Conservation (phyloP, 2,113 vertebrate species). For the Saguinus imperator region DNA sequence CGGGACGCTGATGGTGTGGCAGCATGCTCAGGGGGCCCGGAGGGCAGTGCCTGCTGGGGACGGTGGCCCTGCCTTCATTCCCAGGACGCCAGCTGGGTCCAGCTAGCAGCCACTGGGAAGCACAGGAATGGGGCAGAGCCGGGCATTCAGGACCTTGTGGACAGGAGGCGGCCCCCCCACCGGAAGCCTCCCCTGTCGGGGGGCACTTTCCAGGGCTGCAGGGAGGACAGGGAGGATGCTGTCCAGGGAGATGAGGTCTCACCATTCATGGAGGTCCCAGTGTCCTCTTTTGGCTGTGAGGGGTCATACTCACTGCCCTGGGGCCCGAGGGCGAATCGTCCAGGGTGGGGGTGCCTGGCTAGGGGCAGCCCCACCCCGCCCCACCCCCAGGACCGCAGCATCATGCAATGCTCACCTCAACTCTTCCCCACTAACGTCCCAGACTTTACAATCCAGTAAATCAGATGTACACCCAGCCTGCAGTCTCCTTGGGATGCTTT, state of each 20-base stretch:
- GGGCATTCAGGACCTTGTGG: neutral
- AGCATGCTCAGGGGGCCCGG: neutral
- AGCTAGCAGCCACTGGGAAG: neutral
- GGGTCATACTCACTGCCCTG: neutral
- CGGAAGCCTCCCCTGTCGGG: neutral
- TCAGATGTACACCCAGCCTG: neutral
- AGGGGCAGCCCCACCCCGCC: neutral
- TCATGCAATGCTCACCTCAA: neutral
- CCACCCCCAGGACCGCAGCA: neutral
- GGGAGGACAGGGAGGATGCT: neutral
- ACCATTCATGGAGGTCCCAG: too few relatives aligned
- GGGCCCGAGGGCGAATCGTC: neutral
- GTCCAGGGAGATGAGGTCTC: too few relatives aligned
- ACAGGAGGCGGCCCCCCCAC: neutral
- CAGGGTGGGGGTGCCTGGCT: neutral
- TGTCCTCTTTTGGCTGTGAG: too few relatives aligned
- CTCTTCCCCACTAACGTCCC: conserved; percentile 31
- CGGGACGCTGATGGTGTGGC: neutral
- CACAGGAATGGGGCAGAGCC: neutral
- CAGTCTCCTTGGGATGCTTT: neutral
- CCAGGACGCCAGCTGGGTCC: neutral
- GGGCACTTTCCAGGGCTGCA: neutral
- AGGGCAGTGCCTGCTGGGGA: neutral
- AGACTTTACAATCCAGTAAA: conserved; percentile 43
- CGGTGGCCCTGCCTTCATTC: neutral